phyloP scores from a whole-genome alignment of 2,113 vertebrate genomes.

The Pelvicachromis taeniatus region DNA sequence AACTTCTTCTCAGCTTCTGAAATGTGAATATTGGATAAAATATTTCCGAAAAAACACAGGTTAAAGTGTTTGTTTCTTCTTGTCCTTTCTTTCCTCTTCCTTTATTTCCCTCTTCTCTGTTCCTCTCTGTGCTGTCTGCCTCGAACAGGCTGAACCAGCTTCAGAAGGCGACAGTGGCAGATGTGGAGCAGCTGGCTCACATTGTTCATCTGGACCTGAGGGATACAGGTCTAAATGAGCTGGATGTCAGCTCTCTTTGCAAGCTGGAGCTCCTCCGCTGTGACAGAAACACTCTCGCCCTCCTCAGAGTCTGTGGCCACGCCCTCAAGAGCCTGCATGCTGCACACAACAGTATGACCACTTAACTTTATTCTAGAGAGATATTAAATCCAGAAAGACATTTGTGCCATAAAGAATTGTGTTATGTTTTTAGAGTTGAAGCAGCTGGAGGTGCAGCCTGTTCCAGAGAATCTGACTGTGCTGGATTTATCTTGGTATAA shows the following conservation, averaged over 20 bases:
- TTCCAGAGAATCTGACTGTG: slow-evolving; percentile 83
- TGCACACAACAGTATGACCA: slow-evolving; percentile 82
- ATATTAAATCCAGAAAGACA: not conserved
- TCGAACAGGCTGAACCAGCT: slow-evolving; percentile 83
- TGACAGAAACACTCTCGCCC: slow-evolving; percentile 84
- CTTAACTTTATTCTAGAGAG: not conserved
- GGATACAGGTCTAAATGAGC: slow-evolving; percentile 83
- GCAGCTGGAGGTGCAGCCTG: slow-evolving; percentile 85
- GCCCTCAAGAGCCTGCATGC: slow-evolving; percentile 86
- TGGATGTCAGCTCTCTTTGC: slow-evolving; percentile 82
- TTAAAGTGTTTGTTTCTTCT: not conserved
- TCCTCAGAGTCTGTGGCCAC: slow-evolving; percentile 80
- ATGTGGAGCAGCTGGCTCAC: slow-evolving; percentile 82
- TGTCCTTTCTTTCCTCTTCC: not conserved
- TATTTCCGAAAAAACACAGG: not conserved
- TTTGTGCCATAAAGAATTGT: not conserved
- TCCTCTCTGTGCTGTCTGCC: not conserved
- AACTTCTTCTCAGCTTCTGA: not conserved
- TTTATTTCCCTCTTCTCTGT: not conserved
- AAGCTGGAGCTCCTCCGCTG: slow-evolving; percentile 91
- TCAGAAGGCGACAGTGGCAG: slow-evolving; percentile 64
- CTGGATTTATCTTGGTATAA: slow-evolving; percentile 92
- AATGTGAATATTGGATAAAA: not conserved
- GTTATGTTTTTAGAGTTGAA: slow-evolving; percentile 78
- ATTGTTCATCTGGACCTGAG: slow-evolving; percentile 89